Percentiles rank a stretch among this genome's conserved stretches.
phyloP scores from a whole-genome alignment of 2,797 vertebrate genomes.

The Cuculus canorus region DNA sequence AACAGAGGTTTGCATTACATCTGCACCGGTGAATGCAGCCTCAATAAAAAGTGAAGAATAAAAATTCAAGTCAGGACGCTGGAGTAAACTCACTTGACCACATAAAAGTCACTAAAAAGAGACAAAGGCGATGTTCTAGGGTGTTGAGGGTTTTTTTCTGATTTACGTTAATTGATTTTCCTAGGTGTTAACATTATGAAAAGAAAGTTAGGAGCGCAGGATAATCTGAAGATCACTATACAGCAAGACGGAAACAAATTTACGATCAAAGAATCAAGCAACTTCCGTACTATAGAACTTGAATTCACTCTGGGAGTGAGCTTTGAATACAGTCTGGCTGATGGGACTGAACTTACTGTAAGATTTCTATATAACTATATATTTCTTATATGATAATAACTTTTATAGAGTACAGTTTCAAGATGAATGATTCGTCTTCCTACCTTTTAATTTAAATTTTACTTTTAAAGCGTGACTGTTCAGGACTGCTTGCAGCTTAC shows the following conservation, averaged over 20 bases:
- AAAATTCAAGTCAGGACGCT: not conserved
- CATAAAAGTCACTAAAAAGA: not conserved
- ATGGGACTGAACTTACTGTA: conserved; percentile 90
- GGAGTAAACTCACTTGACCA: not conserved
- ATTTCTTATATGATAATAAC: not conserved
- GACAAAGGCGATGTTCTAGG: not conserved
- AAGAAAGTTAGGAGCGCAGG: conserved; percentile 91
- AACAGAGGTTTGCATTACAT: not conserved
- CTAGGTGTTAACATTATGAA: conserved; percentile 90
- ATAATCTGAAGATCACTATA: conserved; percentile 89
- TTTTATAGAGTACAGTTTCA: not conserved
- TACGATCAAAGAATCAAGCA: conserved; percentile 87
- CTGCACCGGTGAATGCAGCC: not conserved
- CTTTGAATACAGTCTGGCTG: conserved; percentile 89
- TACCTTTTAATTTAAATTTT: not conserved
- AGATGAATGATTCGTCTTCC: not conserved
- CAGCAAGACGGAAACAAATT: conserved; percentile 88
- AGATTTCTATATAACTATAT: not conserved
- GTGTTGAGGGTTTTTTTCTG: not conserved
- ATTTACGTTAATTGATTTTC: not conserved
- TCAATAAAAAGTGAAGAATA: not conserved
- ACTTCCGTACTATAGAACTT: conserved; percentile 86
- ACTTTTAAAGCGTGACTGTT: not conserved
- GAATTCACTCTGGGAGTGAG: conserved; percentile 86
- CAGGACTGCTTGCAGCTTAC: not conserved